phyloP scores from a whole-genome alignment of 53 echinoderm and acorn worm species.

The Echinometra lucunter region DNA sequence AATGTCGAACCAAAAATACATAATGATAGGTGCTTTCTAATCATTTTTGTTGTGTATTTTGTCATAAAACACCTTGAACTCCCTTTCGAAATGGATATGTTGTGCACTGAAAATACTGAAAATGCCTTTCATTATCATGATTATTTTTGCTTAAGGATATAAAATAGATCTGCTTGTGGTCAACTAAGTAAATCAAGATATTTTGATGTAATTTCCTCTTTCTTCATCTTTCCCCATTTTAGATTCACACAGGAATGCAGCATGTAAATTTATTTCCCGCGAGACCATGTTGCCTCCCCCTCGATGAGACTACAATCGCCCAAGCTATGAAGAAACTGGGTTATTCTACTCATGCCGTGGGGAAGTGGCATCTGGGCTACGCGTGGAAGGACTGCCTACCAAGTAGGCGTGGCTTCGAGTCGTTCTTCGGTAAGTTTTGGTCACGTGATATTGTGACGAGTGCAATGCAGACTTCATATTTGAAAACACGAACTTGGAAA shows the following conservation, averaged over 20 bases:
- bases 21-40: too few species aligned
- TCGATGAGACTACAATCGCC: conserved; percentile 77
- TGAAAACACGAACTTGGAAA: too few species aligned
- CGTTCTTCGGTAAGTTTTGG: conserved; percentile 81
- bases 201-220: neutral
- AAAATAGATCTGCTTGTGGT: too few species aligned
- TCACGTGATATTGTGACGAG: neutral
- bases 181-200: too few species aligned
- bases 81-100: too few species aligned
- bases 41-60: too few species aligned
- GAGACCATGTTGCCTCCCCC: conserved; percentile 77
- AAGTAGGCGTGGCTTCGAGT: conserved; percentile 80
- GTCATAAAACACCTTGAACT: too few species aligned
- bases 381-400: conserved; percentile 80
- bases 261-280: conserved; percentile 75
- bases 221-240: neutral
- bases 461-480: neutral
- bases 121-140: too few species aligned
- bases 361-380: conserved; percentile 90
- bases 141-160: too few species aligned
- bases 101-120: too few species aligned
- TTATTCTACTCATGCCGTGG: conserved; percentile 82
- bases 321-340: conserved; percentile 75
- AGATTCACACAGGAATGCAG: conserved; percentile 87
- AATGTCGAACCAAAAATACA: too few species aligned